Evolutionary conservation across 2,888 invertebrate species (phyloP), one percentile per base, ranked within the genome.

Genomic region (Heliconius hortense): DNA sequence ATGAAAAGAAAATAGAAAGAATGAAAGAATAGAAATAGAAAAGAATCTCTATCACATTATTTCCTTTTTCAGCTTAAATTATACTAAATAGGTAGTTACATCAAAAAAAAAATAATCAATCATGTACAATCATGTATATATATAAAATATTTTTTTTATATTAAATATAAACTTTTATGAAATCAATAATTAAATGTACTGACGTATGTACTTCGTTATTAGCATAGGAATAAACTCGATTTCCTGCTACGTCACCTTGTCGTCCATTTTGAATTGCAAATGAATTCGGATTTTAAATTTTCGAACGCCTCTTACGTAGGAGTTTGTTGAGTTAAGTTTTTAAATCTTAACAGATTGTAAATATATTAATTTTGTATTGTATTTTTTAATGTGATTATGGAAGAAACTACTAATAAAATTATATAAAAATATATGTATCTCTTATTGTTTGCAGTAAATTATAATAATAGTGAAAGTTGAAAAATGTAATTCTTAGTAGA

Each of bases 161-260:
- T 74, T 28, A 13, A 59, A 18, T 59, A 60, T 28, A 31, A 8
- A 60, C 66, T 75, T 76, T 77, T 72, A 74, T 60, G 28, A 75
- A 76, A 77, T 75, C 68, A 78, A 63, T 77, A 77, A 78, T 73
- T 81, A 77, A 77, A 72, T 72, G 39, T 56, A 78, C 75, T 73
- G 79, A 73, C 79, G 76, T 76, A 76, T 74, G 73, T 76, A 64
- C 39, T 66, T 66, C 72, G 69, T 78, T 82, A 82, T 82, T 84
- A 84, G 79, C 82, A 81, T 82, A 80, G 82, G 82, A 82, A 82
- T 83, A 82, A 84, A 83, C 81, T 86, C 84, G 84, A 87, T 88
- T 90, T 91, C 90, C 89, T 90, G 91, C 90, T 86, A 89, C 90
- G 92, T 92, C 91, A 91, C 84, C 83, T 82, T 82, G 82, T 82